These are phyloP conservation scores for Apolygus lucorum DNA, from an alignment of 1,140 invertebrate species.

Conservation along the genomic window DNA sequence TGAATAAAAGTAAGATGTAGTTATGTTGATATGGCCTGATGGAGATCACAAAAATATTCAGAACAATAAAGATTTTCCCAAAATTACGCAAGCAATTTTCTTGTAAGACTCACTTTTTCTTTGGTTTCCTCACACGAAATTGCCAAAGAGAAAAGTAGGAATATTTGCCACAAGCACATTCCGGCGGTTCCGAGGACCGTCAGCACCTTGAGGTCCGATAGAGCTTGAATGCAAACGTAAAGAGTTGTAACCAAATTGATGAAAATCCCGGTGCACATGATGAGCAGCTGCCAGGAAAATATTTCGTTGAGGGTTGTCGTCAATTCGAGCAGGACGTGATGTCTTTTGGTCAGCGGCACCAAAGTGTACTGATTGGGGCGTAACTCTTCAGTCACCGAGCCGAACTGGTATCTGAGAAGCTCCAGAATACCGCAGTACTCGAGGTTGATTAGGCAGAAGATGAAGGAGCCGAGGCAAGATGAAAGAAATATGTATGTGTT, in stretches of 20 bases:
- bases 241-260: conserved; percentile 10
- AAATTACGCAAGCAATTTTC: too few relatives aligned
- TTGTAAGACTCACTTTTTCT: conserved; percentile 4
- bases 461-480: background rate
- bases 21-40: too few relatives aligned
- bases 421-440: conserved; percentile 8
- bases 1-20: too few relatives aligned
- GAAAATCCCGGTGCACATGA: conserved; percentile 19
- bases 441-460: conserved; percentile 13
- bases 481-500: background rate
- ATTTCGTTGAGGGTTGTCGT: conserved; percentile 13
- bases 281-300: conserved; percentile 15
- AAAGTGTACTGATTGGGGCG: background rate
- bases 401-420: conserved; percentile 12
- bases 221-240: background rate
- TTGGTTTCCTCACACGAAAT: conserved; percentile 11
- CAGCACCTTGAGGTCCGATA: background rate
- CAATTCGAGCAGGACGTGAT: conserved; percentile 14
- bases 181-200: conserved; percentile 4
- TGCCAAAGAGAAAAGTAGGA: conserved; percentile 8
- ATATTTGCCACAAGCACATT: conserved; percentile 11
- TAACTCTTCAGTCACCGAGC: background rate
- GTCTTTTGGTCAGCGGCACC: conserved; percentile 13
- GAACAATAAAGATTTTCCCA: too few relatives aligned
- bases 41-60: too few relatives aligned